Evolutionary conservation across 2,113 vertebrate genomes (phyloP).

Genomic region (Epinephelus cyanopodus): DNA sequence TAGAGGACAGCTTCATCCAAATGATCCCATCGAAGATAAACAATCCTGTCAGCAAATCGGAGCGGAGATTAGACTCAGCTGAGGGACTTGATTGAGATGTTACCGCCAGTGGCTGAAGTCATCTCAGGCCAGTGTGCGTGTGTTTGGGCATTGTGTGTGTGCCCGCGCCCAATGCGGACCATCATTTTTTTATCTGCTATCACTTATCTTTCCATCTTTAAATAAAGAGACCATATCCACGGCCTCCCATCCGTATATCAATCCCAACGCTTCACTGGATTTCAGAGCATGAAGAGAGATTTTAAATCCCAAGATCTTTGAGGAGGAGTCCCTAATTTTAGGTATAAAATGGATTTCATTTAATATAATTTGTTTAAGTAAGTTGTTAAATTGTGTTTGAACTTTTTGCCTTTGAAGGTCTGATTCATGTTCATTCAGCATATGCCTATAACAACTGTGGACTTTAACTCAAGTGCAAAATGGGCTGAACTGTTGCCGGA

Average conservation of each 20-base stretch:
- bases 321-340: constrained; percentile 13
- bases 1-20: constrained; percentile 40
- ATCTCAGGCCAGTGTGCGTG: constrained; percentile 21
- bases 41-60: constrained; percentile 43
- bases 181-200: constrained; percentile 54
- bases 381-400: constrained; percentile 29
- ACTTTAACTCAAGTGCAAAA: constrained; percentile 17
- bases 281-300: constrained; percentile 33
- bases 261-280: constrained; percentile 34
- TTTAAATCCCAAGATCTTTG: constrained; percentile 31
- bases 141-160: not conserved
- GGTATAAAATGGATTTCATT: constrained; percentile 16
- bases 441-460: not conserved
- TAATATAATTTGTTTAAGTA: constrained; percentile 5
- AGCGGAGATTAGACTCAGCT: constrained; percentile 50
- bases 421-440: not conserved
- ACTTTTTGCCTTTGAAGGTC: constrained; percentile 24
- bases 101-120: constrained; percentile 36
- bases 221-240: constrained; percentile 44
- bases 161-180: constrained; percentile 3
- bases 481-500: not conserved
- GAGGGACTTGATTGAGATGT: constrained; percentile 41
- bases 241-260: constrained; percentile 29
- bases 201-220: constrained; percentile 45
- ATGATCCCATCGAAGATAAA: constrained; percentile 55